Conservation (phyloP, 2,113 vertebrate genomes). For the Melanostigma gelatinosum region DNA sequence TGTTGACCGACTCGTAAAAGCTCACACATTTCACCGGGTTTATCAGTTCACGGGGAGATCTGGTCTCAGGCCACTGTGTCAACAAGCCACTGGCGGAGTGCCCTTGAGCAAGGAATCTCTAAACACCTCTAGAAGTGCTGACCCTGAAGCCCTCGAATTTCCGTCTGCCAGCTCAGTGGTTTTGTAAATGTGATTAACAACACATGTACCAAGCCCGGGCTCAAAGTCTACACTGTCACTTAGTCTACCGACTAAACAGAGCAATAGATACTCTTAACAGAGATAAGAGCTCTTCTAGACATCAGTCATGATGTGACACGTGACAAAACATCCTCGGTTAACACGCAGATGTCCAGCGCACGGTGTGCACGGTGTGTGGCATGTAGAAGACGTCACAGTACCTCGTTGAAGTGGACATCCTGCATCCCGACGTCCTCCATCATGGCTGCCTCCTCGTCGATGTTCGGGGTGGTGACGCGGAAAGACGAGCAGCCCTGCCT, state of each 20-base stretch:
- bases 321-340: not conserved
- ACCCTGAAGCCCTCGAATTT: not conserved
- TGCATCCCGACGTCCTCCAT: constrained; percentile 99
- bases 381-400: constrained; percentile 44
- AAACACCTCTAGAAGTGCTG: not conserved
- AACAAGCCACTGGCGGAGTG: not conserved
- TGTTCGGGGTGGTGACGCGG: constrained; percentile 96
- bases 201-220: constrained; percentile 17
- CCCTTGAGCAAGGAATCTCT: not conserved
- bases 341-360: not conserved
- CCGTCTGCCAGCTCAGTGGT: not conserved
- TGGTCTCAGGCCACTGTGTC: not conserved
- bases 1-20: constrained; percentile 62
- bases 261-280: constrained; percentile 47
- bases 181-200: not conserved
- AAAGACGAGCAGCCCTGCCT: constrained; percentile 93
- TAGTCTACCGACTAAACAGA: not conserved
- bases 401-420: constrained; percentile 98
- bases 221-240: constrained; percentile 50
- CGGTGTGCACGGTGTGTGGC: not conserved
- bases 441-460: constrained; percentile 98
- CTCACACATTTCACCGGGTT: not conserved
- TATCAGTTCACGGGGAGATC: not conserved
- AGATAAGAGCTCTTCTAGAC: constrained; percentile 60
- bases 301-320: not conserved